phyloP scores from a whole-genome alignment of 2,888 invertebrate species.

The Neoscelio sp. region DNA sequence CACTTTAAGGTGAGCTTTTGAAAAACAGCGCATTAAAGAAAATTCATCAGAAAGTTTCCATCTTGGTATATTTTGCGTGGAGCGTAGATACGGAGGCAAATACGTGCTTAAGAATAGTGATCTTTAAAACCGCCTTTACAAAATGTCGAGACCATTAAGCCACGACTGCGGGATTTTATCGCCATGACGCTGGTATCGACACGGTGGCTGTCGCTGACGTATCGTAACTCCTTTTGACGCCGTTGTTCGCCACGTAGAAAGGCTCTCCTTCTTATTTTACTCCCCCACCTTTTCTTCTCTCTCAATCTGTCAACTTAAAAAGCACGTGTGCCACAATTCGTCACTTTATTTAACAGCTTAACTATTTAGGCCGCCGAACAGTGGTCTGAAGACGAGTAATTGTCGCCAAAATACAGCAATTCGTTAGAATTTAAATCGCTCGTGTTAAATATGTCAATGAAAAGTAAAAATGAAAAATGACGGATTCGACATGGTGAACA shows the following conservation, averaged over 20 bases:
- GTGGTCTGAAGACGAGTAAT: no score
- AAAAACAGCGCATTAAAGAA: neutral
- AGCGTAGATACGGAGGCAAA: slow-evolving; percentile 12
- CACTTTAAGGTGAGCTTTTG: no score
- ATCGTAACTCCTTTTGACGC: slow-evolving; percentile 70
- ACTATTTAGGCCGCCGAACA: no score
- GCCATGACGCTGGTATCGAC: slow-evolving; percentile 43
- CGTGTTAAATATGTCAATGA: no score
- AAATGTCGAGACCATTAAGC: slow-evolving; percentile 71
- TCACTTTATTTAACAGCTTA: neutral
- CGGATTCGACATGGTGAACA: no score
- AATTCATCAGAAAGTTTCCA: slow-evolving; percentile 20
- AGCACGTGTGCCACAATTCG: neutral
- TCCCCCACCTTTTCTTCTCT: slow-evolving; percentile 19
- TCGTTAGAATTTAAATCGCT: no score
- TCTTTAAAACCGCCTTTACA: slow-evolving; percentile 66
- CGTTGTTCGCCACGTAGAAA: slow-evolving; percentile 69
- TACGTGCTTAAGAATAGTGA: slow-evolving; percentile 51
- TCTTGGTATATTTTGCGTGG: slow-evolving; percentile 15
- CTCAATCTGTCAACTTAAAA: neutral
- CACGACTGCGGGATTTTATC: slow-evolving; percentile 54
- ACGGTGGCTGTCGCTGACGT: slow-evolving; percentile 71
- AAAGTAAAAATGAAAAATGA: no score
- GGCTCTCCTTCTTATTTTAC: slow-evolving; percentile 26
- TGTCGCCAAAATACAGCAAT: no score